Conservation (phyloP, 1,140 invertebrate genomes). For the Drosophila fuyamai region DNA sequence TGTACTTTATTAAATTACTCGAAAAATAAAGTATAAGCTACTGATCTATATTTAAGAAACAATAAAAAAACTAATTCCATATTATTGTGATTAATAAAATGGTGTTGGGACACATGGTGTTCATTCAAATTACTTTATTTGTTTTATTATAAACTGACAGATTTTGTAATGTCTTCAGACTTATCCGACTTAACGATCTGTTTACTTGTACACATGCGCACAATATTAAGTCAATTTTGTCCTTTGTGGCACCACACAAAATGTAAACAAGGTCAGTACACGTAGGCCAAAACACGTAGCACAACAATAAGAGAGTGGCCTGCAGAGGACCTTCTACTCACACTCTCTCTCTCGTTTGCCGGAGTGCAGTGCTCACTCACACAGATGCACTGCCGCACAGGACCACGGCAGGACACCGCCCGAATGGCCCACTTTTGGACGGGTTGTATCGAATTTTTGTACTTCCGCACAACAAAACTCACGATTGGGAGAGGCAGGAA, state of each 20-base stretch:
- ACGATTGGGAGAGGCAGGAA: constrained; percentile 35
- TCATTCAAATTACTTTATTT: no score
- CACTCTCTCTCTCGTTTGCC: constrained; percentile 21
- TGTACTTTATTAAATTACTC: no score
- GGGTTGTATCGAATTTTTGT: constrained; percentile 65
- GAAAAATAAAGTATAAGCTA: no score
- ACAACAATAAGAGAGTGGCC: constrained; percentile 31
- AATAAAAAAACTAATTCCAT: no score
- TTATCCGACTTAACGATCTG: constrained; percentile 16
- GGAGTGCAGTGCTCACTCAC: constrained; percentile 45
- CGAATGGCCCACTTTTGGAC: constrained; percentile 65
- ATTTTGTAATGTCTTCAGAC: no score
- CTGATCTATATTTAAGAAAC: no score
- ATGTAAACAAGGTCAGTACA: constrained; percentile 33
- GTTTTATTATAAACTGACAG: no score
- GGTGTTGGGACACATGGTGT: no score
- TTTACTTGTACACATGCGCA: constrained; percentile 37
- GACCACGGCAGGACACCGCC: constrained; percentile 31
- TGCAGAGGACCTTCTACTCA: constrained; percentile 49
- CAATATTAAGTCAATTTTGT: not conserved
- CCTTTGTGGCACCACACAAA: constrained; percentile 21
- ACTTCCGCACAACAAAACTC: constrained; percentile 57
- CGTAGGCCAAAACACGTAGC: constrained; percentile 19
- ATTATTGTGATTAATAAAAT: no score
- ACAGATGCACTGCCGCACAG: constrained; percentile 22